Conservation (phyloP, 2,113 vertebrate species). For the Odocoileus hemionus region DNA sequence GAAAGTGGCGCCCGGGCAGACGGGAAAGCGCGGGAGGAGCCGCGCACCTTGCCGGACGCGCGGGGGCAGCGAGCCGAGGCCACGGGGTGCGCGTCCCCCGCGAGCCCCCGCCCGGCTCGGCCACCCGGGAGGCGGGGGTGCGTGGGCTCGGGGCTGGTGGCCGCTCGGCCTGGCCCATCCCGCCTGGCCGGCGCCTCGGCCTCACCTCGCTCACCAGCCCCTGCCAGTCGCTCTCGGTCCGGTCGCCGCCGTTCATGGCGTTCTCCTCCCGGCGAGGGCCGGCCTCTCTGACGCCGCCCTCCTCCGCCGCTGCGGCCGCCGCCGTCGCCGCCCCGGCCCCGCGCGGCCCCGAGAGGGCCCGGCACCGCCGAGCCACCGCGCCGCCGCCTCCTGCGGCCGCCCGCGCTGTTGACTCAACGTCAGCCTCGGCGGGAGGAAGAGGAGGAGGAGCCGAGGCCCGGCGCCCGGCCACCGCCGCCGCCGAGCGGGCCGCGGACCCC, state of each 20-base stretch:
- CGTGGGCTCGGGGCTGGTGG: background rate
- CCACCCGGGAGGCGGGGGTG: background rate
- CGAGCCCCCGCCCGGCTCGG: background rate
- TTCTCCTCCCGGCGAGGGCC: background rate
- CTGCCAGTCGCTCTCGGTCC: slow-evolving; percentile 94
- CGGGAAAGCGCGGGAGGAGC: background rate
- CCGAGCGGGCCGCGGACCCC: background rate
- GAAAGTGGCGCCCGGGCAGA: background rate
- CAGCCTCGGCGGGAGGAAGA: slow-evolving; percentile 69
- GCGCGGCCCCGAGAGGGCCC: slow-evolving; percentile 42
- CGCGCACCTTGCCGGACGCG: background rate
- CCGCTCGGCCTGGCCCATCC: background rate
- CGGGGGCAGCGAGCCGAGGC: background rate
- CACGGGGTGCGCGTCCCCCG: background rate
- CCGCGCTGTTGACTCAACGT: slow-evolving; percentile 67
- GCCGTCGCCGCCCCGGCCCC: background rate
- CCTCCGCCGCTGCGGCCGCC: background rate
- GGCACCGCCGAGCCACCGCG: slow-evolving; percentile 57
- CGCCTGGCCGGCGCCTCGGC: slow-evolving; percentile 22
- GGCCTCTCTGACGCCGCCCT: background rate
- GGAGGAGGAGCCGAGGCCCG: slow-evolving; percentile 61
- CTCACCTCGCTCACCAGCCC: slow-evolving; percentile 94
- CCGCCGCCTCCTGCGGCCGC: slow-evolving; percentile 55
- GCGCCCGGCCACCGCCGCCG: background rate
- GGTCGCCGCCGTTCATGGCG: slow-evolving; percentile 82